Evolutionary conservation across 2,888 invertebrate species (phyloP).

Genomic region (Shargacucullia verbasci): DNA sequence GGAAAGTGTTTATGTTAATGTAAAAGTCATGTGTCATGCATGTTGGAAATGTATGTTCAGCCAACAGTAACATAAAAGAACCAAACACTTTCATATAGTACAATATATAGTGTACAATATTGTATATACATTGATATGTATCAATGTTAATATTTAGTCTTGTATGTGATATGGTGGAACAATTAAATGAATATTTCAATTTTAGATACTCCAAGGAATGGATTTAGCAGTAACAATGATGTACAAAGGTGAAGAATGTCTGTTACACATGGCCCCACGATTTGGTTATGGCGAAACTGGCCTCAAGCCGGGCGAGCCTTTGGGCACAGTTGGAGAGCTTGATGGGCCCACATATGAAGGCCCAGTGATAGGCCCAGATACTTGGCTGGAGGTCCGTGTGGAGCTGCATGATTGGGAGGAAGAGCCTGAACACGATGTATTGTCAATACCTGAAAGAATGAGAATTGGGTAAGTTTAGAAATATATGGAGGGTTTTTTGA

Average conservation of each 20-base stretch:
- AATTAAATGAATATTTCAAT: neutral
- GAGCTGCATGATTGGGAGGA: conserved; percentile 91
- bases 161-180: too few relatives aligned
- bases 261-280: conserved; percentile 92
- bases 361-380: conserved; percentile 91
- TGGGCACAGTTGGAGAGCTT: conserved; percentile 77
- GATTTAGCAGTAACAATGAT: conserved; percentile 96
- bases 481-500: neutral
- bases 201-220: conserved; percentile 92
- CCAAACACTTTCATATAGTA: too few relatives aligned
- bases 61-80: too few relatives aligned
- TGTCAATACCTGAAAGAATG: conserved; percentile 91
- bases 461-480: conserved; percentile 90
- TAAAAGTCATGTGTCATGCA: neutral
- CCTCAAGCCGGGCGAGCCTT: conserved; percentile 83
- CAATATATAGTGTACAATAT: too few relatives aligned
- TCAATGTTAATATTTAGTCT: too few relatives aligned
- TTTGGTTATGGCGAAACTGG: conserved; percentile 95
- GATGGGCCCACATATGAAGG: conserved; percentile 75
- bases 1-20: conserved; percentile 14
- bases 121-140: too few relatives aligned
- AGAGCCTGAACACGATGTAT: conserved; percentile 91
- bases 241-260: conserved; percentile 94
- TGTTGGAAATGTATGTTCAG: too few relatives aligned
- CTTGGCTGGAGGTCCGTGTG: conserved; percentile 91